phyloP scores from a whole-genome alignment of 1,140 invertebrate genomes.

The Trachelipus rathkii region DNA sequence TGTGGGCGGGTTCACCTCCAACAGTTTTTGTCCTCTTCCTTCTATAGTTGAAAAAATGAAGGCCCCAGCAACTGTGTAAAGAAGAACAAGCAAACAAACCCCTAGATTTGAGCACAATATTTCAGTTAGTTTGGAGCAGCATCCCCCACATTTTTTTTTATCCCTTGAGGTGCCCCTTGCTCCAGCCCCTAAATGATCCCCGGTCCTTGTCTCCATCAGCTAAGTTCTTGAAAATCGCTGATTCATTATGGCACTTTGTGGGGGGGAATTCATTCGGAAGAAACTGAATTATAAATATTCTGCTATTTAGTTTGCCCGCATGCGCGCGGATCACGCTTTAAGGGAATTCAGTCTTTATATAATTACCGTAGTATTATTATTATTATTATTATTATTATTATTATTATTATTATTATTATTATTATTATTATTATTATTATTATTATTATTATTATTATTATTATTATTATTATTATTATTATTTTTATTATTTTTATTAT shows the following conservation, averaged over 20 bases:
- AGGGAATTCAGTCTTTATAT: no score
- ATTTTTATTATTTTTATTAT: no score
- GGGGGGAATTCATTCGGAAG: not conserved
- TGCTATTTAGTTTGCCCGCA: no score
- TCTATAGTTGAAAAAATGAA: not conserved
- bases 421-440: no score
- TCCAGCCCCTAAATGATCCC: not conserved
- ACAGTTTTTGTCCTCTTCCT: not conserved
- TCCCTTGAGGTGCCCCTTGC: not conserved
- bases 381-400: no score
- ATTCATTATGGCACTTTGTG: no score
- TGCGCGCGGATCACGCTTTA: no score
- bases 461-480: no score
- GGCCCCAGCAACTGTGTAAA: not conserved
- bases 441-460: no score
- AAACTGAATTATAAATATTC: no score
- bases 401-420: no score
- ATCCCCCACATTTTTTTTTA: not conserved
- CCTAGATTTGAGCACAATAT: not conserved
- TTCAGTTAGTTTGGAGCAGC: not conserved
- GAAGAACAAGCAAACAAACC: not conserved
- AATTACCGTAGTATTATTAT: no score
- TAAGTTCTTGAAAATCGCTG: not conserved
- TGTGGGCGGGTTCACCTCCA: not conserved
- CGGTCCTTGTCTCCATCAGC: not conserved